Evolutionary conservation across 2,888 invertebrate species (phyloP), one percentile per base, ranked within the genome.

Genomic region (Helicoverpa assulta): DNA sequence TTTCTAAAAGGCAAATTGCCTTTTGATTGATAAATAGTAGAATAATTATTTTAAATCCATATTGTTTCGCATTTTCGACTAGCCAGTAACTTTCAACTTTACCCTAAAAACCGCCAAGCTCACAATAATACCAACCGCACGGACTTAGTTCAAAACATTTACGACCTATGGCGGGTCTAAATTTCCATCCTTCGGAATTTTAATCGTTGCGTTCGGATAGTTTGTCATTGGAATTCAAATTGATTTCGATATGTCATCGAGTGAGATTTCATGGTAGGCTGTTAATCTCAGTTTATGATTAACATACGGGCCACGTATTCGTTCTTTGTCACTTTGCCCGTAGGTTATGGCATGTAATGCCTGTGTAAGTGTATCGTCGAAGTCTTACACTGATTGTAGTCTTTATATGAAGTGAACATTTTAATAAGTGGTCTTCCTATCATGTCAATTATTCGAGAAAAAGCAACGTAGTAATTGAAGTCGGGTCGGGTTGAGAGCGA

Each of bases 151-250:
- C 47, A 82, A 84, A 82, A 79, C 77, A 67, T 88, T 90, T 87
- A 90, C 88, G 88, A 77, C 73, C 78, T 75, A 73, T 81, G 80
- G 59, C 79, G 78, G 81, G 80, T 82, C 77, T 82, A 85, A 80
- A 86, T 87, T 85, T 86, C 82, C 83, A 84, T 86, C 85, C 82
- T 80, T 81, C 71, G 80, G 83, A 88, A 86, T 88, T 85, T 81
- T 82, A 86, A 85, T 86, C 81, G 66, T 72, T 62, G 73, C 70
- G 65, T 76, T 73, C 65, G 67, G 37, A 73, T 82, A 78, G 78
- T 83, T 76, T 84, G 82, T 85, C 83, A 82, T 84, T 82, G 84
- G 85, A 88, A 88, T 88, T 88, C 87, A 83, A 90, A 86, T 86
- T 83, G 86, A 83, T 82, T 85, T 85, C 82, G 85, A 86, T 75